Evolutionary conservation across 2,888 invertebrate genomes (phyloP), one percentile per base, ranked within the genome.

Genomic region (Drosophila pseudotalamancana): DNA sequence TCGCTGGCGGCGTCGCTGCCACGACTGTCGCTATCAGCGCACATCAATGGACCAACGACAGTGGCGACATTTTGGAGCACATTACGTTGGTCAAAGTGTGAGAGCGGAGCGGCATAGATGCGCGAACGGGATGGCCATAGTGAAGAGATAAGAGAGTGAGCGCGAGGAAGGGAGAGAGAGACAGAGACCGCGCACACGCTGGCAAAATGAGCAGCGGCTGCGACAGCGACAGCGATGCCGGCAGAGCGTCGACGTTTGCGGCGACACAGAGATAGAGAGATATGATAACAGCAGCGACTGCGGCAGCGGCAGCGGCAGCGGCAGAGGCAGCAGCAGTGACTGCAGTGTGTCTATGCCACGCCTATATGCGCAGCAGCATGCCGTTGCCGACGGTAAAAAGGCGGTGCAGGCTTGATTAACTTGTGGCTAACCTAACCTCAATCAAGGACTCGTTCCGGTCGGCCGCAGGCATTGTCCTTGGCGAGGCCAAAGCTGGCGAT

Each of bases 11-110:
- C 65, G 59, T 34, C 56, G 45, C 66, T 68, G 67, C 60, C 37
- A 31, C 55, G 45, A 53, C 70, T 40, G 78, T 53, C 55, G 62
- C 83, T 81, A 81, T 81, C 87, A 87, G 87, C 87, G 81, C 81
- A 81, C 85, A 81, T 81, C 87, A 82, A 85, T 83, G 83, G 83
- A 83, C 87, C 87, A 83, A 79, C 86, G 74, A 83, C 74, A 75
- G 81, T 77, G 87, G 81, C 81, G 81, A 87, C 88, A 85, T 76
- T 83, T 85, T 82, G 82, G 87, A 87, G 87, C 83, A 81, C 76
- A 87, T 87, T 82, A 82, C 86, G 83, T 56, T 72, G 83, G 86
- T 72, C 83, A 78, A 66, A 80, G 72, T 57, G 76, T 72, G 75
- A 61, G 79, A 70, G 83, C 60, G 54, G 70, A 42, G 42, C 43